phyloP scores from a whole-genome alignment of 2,113 vertebrate species.

The Plotosus lineatus region DNA sequence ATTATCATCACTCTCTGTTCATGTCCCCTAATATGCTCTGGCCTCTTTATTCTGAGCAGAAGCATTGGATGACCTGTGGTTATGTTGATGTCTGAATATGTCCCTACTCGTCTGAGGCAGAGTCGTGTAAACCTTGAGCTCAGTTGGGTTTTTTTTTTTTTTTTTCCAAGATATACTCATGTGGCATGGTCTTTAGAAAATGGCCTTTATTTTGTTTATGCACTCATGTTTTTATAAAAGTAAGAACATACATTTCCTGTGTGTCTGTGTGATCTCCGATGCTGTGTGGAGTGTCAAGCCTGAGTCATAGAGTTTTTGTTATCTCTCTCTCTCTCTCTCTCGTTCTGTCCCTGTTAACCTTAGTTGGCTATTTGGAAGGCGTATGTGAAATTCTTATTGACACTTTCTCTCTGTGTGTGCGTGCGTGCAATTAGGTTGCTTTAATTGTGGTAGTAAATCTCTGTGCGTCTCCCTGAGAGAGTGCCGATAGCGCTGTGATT shows the following conservation, averaged over 20 bases:
- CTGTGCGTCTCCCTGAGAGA: conserved; percentile 73
- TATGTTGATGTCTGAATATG: conserved; percentile 47
- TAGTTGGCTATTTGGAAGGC: conserved; percentile 26
- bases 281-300: conserved; percentile 41
- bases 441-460: conserved; percentile 81
- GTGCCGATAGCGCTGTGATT: conserved; percentile 76
- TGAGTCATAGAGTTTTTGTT: conserved; percentile 43
- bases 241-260: neutral
- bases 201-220: conserved; percentile 51
- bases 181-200: conserved; percentile 15
- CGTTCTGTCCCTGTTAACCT: conserved; percentile 26
- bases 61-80: conserved; percentile 23
- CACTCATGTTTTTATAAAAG: conserved; percentile 29
- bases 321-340: conserved; percentile 30
- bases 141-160: neutral
- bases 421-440: conserved; percentile 71
- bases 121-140: conserved; percentile 26
- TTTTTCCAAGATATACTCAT: neutral
- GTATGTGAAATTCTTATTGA: conserved; percentile 16
- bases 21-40: conserved; percentile 17
- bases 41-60: conserved; percentile 45
- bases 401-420: conserved; percentile 45
- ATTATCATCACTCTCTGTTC: conserved; percentile 22
- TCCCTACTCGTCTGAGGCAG: neutral
- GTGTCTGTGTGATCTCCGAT: conserved; percentile 36